Base-by-base conservation (phyloP, 2,797 vertebrate species). In the Acanthornis magna region DNA sequence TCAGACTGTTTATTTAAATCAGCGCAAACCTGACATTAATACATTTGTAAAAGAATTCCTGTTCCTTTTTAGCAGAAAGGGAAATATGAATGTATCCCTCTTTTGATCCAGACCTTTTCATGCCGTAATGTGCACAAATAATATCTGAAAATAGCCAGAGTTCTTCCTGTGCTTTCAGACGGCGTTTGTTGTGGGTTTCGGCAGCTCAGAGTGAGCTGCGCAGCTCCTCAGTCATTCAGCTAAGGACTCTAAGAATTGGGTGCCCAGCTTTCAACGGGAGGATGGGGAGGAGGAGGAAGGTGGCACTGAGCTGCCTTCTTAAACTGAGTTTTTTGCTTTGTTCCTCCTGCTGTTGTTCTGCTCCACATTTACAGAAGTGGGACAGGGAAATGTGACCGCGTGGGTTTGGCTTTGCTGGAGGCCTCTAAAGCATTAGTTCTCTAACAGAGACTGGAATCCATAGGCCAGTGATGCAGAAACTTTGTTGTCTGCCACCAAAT, bases 331-430 rank as follows among this genome's bases (percentile, higher is more conserved):
- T 50, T 57, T 20, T 43, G 7, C 23, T 89, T 54, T 68, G 26
- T 43, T 74, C 57, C 16, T 76, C 8, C 47, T 43, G 2, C 15
- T 48, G 1, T 18, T 70, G 50, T 20, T 36, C 27, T 66, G 34
- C 75, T 38, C 27, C 43, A 50, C 17, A 4, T 3, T 40, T 38
- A 43, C 3, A 25, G 34, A 9, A 55, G 26, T 26, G 45, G 36
- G 38, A 38, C 19, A 29, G 16, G 36, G 13, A 67, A n/a, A 34
- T 22, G 10, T 8, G 18, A 5, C 38, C 20, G 15, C 0, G 0
- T 53, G 16, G 8, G 5, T 40, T 85, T 82, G 21, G 7, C 68
- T 60, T 67, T 84, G 17, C 7, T 34, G 5, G 21, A 38, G 34
- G 47, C 34, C 10, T 5, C 36, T 77, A 16, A 32, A 54, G 20